Base-by-base conservation (phyloP, 2,113 vertebrate species). In the Paraplagusia blochii region DNA sequence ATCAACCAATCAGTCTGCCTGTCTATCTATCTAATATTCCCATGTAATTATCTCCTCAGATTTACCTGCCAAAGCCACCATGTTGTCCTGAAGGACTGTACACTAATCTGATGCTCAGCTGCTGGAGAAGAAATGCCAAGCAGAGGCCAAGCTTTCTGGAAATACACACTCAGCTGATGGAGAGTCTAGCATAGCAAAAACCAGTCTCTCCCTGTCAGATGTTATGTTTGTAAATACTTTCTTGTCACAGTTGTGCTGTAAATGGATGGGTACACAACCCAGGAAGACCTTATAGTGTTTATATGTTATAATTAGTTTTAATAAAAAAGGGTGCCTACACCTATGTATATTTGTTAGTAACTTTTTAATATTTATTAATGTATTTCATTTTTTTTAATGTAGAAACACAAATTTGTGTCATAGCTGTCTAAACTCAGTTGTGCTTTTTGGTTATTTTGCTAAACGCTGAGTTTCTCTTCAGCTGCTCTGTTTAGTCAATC, bases 101-200 rank as follows among this genome's bases (percentile, higher is more conserved):
- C 87, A 92, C 88, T 2, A 63, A 85, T 74, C 88, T 98, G 74
- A 98, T 99, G 97, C 90, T 95, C 59, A 94, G 92, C 83, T 98
- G 97, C 86, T 99, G 97, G 97, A 92, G 85, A 84, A 92, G 97
- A 74, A 96, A 97, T n/a, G 92, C 95, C 66, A 96, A 95, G 81
- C 91, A 94, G 29, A 90, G 97, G 9, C 95, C 94, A 5, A 93
- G 90, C n/a, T 99, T 99, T 83, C 93, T 95, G 77, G 94, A 96
- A 44, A 94, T 98, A 55, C 91, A 95, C 59, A 61, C 74, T 63
- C 85, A 90, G 69, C 92, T 98, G 60, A 90, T 89, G 46, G 91
- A 93, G 68, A 88, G 74, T 54, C 67, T 67, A 60, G 66, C 65
- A 15, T 91, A 92, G 14, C 85, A 88, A 47, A 56, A 1, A 11